Evolutionary conservation across 2,888 invertebrate genomes (phyloP).

Genomic region (Polydrusus tereticollis): DNA sequence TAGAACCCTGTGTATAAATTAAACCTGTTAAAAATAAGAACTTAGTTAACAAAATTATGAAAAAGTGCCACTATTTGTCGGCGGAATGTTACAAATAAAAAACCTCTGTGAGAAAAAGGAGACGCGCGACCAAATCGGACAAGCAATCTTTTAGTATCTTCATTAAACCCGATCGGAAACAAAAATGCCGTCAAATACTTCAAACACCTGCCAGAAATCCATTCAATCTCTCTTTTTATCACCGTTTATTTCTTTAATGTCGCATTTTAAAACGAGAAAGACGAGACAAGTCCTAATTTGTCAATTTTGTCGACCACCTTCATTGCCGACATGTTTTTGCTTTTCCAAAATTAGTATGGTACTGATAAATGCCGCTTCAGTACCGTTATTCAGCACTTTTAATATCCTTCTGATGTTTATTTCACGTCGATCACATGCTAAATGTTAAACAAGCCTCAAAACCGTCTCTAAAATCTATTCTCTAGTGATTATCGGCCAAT

Average conservation of each 20-base stretch:
- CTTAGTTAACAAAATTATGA: neutral
- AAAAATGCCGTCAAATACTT: conserved; percentile 14
- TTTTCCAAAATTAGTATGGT: conserved; percentile 23
- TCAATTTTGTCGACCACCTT: conserved; percentile 36
- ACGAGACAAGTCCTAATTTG: no score
- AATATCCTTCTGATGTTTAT: no score
- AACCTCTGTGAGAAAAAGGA: neutral
- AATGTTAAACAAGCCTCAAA: neutral
- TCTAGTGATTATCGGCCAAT: conserved; percentile 41
- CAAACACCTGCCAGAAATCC: conserved; percentile 13
- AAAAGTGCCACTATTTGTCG: neutral
- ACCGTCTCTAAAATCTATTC: conserved; percentile 23
- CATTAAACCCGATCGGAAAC: conserved; percentile 14
- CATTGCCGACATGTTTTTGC: conserved; percentile 10
- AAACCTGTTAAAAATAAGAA: neutral
- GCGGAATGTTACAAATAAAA: conserved; percentile 7
- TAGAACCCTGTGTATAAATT: no score
- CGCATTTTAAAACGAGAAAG: conserved; percentile 2
- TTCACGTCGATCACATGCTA: no score
- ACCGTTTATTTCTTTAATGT: neutral
- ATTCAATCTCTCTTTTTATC: neutral
- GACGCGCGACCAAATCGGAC: neutral
- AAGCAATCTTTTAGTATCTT: conserved; percentile 23
- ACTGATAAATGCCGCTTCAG: conserved; percentile 5
- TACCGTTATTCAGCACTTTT: neutral